These are phyloP conservation scores for Pterocles gutturalis DNA, from an alignment of 2,113 vertebrate genomes.

Conservation along the genomic window DNA sequence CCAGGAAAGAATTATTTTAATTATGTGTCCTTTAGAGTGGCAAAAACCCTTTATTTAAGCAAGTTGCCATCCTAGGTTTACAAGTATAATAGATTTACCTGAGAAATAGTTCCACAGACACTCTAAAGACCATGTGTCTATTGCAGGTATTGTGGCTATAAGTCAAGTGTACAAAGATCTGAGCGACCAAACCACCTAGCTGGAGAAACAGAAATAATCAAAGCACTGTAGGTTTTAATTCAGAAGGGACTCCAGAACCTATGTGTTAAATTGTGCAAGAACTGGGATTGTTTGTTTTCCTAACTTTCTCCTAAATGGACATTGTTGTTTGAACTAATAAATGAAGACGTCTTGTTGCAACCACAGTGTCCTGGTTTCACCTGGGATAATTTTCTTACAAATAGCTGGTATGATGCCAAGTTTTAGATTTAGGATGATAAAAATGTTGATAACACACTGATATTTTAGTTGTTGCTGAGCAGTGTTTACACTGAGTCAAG, in stretches of 20 bases:
- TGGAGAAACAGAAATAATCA: background rate
- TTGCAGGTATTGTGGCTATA: background rate
- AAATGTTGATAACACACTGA: too few relatives aligned
- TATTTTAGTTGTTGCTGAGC: too few relatives aligned
- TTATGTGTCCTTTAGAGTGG: background rate
- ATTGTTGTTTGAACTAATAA: background rate
- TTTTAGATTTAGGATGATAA: too few relatives aligned
- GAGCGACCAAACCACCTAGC: background rate
- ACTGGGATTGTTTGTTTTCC: background rate
- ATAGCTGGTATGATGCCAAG: too few relatives aligned
- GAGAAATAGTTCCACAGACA: background rate
- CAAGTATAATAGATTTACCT: background rate
- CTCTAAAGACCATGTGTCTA: background rate
- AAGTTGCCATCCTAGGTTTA: background rate
- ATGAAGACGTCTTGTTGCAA: background rate
- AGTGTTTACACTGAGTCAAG: too few relatives aligned
- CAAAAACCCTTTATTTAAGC: background rate
- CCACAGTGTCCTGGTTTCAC: too few relatives aligned
- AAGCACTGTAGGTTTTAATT: background rate
- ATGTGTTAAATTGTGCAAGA: background rate
- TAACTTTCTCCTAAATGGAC: background rate
- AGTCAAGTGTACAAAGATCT: background rate
- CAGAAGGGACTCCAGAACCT: background rate
- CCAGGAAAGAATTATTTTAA: background rate
- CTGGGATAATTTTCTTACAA: too few relatives aligned